A percentile compares a stretch with the other conserved stretches of the same genome.
Evolutionary conservation across 2,113 vertebrate species (phyloP).

Genomic region (Ciconia boyciana): DNA sequence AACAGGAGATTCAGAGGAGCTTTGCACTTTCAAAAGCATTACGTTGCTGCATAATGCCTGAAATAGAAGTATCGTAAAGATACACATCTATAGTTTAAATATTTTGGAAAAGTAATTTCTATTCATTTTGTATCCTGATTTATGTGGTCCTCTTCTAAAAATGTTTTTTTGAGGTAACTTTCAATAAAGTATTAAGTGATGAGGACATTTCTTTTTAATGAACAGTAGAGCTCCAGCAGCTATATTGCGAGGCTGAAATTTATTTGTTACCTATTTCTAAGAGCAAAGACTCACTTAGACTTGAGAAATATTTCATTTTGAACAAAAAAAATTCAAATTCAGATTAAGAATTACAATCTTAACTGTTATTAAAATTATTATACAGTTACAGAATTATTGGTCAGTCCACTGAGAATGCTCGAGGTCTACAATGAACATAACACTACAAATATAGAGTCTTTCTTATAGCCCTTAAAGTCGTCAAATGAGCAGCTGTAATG

Average conservation of each 20-base stretch:
- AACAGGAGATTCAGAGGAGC: background rate
- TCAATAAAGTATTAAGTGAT: background rate
- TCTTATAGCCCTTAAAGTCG: background rate
- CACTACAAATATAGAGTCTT: background rate
- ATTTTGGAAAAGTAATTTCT: background rate
- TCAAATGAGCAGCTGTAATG: background rate
- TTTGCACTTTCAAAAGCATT: background rate
- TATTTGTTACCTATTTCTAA: background rate
- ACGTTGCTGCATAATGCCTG: background rate
- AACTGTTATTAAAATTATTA: background rate
- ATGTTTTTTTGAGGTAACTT: background rate
- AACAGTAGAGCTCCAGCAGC: background rate
- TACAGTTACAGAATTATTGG: background rate
- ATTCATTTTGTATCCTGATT: background rate
- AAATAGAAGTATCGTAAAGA: background rate
- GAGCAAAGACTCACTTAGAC: background rate
- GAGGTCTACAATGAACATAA: background rate
- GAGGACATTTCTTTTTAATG: background rate
- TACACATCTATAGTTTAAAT: background rate
- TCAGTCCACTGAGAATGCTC: background rate
- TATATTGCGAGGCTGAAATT: background rate
- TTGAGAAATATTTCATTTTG: background rate
- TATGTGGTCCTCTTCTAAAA: background rate
- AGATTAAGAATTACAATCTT: background rate
- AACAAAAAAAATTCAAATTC: background rate